phyloP scores from a whole-genome alignment of 2,888 invertebrate species.

The Xestobium rufovillosum region DNA sequence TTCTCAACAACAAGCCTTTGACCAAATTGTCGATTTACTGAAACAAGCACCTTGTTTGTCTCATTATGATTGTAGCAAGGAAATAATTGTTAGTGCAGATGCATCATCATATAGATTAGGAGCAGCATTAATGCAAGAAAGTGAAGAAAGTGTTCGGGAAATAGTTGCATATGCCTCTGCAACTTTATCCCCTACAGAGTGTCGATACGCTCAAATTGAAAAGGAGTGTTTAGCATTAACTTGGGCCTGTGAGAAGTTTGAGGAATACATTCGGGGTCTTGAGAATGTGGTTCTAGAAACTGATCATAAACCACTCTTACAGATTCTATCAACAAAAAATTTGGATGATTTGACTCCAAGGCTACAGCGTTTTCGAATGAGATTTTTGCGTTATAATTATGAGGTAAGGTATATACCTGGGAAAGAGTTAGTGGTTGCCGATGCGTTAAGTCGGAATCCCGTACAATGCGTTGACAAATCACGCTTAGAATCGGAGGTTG shows the following conservation, averaged over 20 bases:
- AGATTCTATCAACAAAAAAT: conserved; percentile 30
- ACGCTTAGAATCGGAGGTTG: too few relatives aligned
- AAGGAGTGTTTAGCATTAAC: background rate
- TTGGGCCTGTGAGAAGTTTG: conserved; percentile 2
- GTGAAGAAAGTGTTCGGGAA: background rate
- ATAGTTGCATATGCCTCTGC: background rate
- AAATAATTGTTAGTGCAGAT: background rate
- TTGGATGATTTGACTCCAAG: conserved; percentile 29
- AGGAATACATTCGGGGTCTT: background rate
- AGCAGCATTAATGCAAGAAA: background rate
- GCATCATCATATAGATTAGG: background rate
- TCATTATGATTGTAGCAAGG: background rate
- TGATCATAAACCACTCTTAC: conserved; percentile 17
- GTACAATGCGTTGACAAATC: too few relatives aligned
- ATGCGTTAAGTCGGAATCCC: background rate
- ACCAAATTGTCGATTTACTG: background rate
- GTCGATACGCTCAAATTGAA: background rate
- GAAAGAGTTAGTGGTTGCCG: conserved; percentile 12
- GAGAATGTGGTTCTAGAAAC: conserved; percentile 14
- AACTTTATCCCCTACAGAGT: background rate
- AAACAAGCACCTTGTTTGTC: background rate
- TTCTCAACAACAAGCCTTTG: background rate
- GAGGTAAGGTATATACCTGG: conserved; percentile 8
- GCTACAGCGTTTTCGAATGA: conserved; percentile 18
- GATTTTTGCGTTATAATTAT: conserved; percentile 20